Evolutionary conservation across 2,888 invertebrate species (phyloP), one percentile per base, ranked within the genome.

Genomic region (Drosophila yooni): DNA sequence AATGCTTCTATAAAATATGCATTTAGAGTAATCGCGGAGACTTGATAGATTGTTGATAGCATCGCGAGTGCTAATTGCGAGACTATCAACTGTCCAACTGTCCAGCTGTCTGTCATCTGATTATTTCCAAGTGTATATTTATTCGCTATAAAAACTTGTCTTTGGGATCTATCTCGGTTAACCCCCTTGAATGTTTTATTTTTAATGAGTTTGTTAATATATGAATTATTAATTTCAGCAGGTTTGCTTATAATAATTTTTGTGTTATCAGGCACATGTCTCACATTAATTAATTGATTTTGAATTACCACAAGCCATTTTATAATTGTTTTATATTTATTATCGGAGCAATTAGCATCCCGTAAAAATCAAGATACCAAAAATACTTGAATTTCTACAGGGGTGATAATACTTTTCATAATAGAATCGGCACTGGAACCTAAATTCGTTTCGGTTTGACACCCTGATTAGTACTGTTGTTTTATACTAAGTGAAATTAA

Each of bases 1-100:
- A 60, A 64, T 51, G 52, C 36, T 46, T 36, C 38, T 34, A 36
- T 57, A 52, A 54, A 80, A 67, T 59, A 57, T 51, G 29, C 50
- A 56, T 63, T 62, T 74, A 53, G 58, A 66, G 67, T 67, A 70
- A 67, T 25, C 54, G 58, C 51, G 40, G 36, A 27, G 56, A 60
- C 83, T 63, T 67, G 70, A 78, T 64, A 56, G 51, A 70, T 72
- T 57, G 53, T 40, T 48, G 52, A 64, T 67, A 70, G 60, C 43
- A 54, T 18, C 46, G 58, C 50, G n/a, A 10, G 64, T 62, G 67
- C 43, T 53, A 58, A 70, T 64, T 70, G 71, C 76, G 75, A 63
- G 62, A 69, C 71, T 27, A 1, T 18, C 50, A 61, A 52, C 67
- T 57, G 71, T 31, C 58, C 50, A 27, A 11, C n/a, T 36, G 48